A percentile compares a stretch with the other conserved stretches of the same genome.
Evolutionary conservation across 2,888 invertebrate species (phyloP).

Genomic region (Ramazzottius varieornatus): DNA sequence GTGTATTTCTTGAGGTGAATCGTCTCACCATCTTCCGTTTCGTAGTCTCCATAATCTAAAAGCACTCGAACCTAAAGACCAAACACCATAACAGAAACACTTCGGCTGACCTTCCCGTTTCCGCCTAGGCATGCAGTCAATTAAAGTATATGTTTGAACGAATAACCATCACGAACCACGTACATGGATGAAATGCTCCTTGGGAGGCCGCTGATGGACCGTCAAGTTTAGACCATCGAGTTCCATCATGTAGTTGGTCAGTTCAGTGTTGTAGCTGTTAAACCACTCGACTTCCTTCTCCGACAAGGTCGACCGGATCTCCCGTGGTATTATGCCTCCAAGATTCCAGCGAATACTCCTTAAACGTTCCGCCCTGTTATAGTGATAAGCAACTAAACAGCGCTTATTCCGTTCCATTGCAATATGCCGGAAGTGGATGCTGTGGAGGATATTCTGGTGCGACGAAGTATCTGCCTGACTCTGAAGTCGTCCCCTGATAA

Average conservation of each 20-base stretch:
- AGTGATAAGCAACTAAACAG: not conserved
- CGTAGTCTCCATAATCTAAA: not conserved
- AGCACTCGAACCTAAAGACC: not conserved
- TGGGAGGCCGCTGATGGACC: not conserved
- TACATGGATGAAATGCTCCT: not conserved
- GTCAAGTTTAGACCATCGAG: not conserved
- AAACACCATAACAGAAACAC: not conserved
- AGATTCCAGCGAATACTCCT: not conserved
- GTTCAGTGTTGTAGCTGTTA: not conserved
- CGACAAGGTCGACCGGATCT: not conserved
- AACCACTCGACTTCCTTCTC: slow-evolving; percentile 1
- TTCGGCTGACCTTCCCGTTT: too few relatives aligned
- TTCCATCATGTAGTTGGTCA: not conserved
- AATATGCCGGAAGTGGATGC: not conserved
- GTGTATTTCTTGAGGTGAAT: not conserved
- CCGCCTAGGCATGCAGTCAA: too few relatives aligned
- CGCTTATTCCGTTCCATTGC: not conserved
- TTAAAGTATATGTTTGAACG: too few relatives aligned
- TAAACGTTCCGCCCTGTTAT: not conserved
- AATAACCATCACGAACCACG: too few relatives aligned
- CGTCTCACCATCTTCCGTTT: not conserved
- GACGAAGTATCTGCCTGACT: not conserved
- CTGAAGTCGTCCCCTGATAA: too few relatives aligned
- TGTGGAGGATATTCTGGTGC: not conserved
- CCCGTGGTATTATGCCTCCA: not conserved